Base-by-base conservation (phyloP, 2,113 vertebrate genomes). In the Poeciliopsis prolifica region DNA sequence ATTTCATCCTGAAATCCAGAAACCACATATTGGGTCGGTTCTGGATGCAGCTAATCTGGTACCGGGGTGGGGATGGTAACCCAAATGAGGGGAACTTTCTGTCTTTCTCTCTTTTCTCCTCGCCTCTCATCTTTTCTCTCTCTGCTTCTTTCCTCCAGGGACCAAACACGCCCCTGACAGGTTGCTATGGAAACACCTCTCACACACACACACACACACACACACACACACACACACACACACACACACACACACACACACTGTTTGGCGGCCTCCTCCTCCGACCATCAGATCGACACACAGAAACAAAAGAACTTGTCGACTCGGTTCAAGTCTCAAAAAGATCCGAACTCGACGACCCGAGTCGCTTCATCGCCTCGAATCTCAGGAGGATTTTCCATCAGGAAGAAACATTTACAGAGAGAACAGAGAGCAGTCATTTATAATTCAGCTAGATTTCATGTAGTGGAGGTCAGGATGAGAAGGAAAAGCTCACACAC, bases 81-180 rank as follows among this genome's bases (percentile, higher is more conserved):
- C 83, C 83, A 89, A 89, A 88, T 75, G 74, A 92, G 89, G 74
- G 84, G 80, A 86, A 93, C 84, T 33, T 33, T 33, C 6, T 33
- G 6, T 33, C 33, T 33, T 33, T 33, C 33, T 33, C 7, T 33
- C 33, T 88, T 91, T 87, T 88, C 86, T 83, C 83, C 70, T 71
- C 65, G 31, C 78, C 33, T 88, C 88, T 88, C 86, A 81, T 87
- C 85, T 84, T 79, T 83, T 30, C 42, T 30, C 61, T 19, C 31
- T 28, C 44, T 63, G 22, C 54, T 65, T 70, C 73, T 68, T 62
- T 88, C 82, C 80, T 88, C 90, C 33, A 4, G 89, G 87, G 92
- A 93, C 87, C 86, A 92, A 93, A 92, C 92, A 92, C 92, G 90
- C 91, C 91, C 91, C 84, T 91, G 81, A 89, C 87, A 72, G 75